Conservation (phyloP, 2,113 vertebrate genomes). For the Lepisosteus osseus region DNA sequence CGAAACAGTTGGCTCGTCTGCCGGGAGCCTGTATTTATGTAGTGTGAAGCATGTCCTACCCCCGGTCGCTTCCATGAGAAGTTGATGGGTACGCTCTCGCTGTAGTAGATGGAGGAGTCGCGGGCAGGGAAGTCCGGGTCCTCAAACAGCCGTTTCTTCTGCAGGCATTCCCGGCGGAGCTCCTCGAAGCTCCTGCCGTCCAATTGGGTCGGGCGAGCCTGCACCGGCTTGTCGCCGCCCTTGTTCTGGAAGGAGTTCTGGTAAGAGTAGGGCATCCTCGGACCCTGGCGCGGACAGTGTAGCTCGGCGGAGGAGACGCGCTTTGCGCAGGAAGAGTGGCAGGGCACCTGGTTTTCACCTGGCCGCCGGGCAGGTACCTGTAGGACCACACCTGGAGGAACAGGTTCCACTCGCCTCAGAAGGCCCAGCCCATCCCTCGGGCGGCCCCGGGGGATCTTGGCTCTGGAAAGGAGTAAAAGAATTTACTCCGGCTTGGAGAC, state of each 20-base stretch:
- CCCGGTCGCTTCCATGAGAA: conserved; percentile 86
- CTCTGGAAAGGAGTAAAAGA: too few relatives aligned
- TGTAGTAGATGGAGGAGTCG: conserved; percentile 80
- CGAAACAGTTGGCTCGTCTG: neutral
- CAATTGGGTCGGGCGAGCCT: conserved; percentile 50
- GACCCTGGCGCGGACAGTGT: neutral
- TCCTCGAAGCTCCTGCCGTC: conserved; percentile 72
- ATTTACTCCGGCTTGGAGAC: too few relatives aligned
- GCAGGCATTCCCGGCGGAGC: conserved; percentile 72
- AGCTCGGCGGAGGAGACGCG: too few relatives aligned
- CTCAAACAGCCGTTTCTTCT: conserved; percentile 71
- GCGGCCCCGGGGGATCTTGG: too few relatives aligned
- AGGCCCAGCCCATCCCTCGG: too few relatives aligned
- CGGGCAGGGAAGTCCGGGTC: conserved; percentile 80
- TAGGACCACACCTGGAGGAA: too few relatives aligned
- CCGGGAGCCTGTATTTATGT: too few relatives aligned
- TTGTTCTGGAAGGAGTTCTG: conserved; percentile 32
- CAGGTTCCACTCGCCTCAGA: too few relatives aligned
- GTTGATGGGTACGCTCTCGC: conserved; percentile 68
- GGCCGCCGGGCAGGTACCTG: too few relatives aligned
- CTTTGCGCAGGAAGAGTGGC: too few relatives aligned
- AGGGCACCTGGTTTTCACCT: too few relatives aligned
- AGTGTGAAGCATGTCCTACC: conserved; percentile 62
- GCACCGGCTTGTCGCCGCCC: neutral
- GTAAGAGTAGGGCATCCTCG: conserved; percentile 67